phyloP scores from a whole-genome alignment of 64 coral and sea anemone species.

The Anthopleura sola region DNA sequence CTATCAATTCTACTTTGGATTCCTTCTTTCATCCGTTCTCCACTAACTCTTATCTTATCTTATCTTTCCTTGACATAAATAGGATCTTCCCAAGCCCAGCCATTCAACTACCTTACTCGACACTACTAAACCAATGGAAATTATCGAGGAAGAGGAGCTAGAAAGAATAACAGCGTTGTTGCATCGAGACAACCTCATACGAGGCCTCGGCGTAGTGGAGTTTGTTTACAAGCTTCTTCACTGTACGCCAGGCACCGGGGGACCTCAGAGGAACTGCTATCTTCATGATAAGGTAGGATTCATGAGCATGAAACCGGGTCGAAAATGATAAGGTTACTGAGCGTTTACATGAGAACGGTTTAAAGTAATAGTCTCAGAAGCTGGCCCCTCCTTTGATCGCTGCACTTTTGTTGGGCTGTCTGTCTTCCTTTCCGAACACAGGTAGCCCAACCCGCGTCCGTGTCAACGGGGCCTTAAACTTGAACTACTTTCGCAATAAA shows the following conservation, averaged over 20 bases:
- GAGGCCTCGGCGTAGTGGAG: constrained; percentile 69
- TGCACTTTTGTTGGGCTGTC: no score
- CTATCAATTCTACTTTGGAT: no score
- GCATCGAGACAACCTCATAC: constrained; percentile 76
- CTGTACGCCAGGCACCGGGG: constrained; percentile 95
- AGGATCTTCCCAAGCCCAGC: not conserved
- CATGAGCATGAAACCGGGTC: no score
- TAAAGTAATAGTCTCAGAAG: no score
- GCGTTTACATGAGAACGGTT: no score
- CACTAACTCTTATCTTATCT: not conserved
- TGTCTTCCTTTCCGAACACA: no score
- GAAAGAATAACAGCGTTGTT: constrained; percentile 73
- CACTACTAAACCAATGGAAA: constrained; percentile 63
- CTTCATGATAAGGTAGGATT: constrained; percentile 89
- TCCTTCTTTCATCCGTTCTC: not conserved
- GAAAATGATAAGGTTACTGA: no score
- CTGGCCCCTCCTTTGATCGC: no score
- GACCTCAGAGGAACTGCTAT: constrained; percentile 85
- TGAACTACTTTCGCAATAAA: no score
- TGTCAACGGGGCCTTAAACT: no score
- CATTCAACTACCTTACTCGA: not conserved
- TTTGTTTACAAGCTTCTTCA: constrained; percentile 94
- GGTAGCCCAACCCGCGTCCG: no score
- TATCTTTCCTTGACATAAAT: not conserved
- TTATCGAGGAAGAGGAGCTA: constrained; percentile 77